phyloP scores from a whole-genome alignment of 2,113 vertebrate genomes.

The Holacanthus passer region DNA sequence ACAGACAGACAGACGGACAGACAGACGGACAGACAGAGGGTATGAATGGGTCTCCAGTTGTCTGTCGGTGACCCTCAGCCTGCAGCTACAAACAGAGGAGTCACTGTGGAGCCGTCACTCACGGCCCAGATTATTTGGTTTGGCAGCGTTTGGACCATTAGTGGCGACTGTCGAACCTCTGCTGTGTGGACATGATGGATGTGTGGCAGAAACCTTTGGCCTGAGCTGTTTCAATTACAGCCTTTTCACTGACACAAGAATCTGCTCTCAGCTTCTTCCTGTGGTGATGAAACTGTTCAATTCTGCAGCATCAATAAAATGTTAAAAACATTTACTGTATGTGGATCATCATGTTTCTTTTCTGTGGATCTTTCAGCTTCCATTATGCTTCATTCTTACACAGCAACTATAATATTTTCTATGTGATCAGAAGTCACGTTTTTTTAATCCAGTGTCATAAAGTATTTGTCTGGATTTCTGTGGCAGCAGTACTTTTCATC shows the following conservation, averaged over 20 bases:
- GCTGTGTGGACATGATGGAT: neutral
- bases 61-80: constrained; percentile 41
- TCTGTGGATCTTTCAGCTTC: neutral
- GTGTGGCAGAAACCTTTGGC: neutral
- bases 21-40: neutral
- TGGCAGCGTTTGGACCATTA: constrained; percentile 1
- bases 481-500: neutral
- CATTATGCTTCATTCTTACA: neutral
- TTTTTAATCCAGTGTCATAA: neutral
- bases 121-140: constrained; percentile 2
- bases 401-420: neutral
- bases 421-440: neutral
- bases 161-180: neutral
- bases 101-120: constrained; percentile 18
- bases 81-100: constrained; percentile 13
- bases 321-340: neutral
- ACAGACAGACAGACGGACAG: neutral
- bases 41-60: constrained; percentile 41
- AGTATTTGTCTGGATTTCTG: neutral
- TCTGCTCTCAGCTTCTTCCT: neutral
- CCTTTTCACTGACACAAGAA: neutral
- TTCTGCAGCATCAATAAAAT: neutral
- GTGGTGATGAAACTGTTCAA: neutral
- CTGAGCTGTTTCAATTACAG: neutral
- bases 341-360: neutral